These are phyloP conservation scores for Carapus acus DNA, from an alignment of 2,797 vertebrate genomes.

Conservation along the genomic window DNA sequence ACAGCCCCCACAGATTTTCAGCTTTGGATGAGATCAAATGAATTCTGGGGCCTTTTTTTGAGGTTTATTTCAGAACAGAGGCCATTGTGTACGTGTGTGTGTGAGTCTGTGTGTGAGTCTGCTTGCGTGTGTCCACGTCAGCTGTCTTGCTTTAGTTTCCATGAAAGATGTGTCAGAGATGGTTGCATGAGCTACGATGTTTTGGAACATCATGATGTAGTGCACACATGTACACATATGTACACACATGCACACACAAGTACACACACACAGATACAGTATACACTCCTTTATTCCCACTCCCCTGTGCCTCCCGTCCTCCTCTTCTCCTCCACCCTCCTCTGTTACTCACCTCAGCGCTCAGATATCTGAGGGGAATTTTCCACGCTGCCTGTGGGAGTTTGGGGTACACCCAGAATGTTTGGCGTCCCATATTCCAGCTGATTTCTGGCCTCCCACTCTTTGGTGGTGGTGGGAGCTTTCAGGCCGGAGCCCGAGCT, in stretches of 20 bases:
- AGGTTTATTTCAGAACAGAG: slow-evolving; percentile 22
- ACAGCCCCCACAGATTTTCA: slow-evolving; percentile 19
- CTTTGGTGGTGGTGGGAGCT: background rate
- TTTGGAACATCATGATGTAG: slow-evolving; percentile 37
- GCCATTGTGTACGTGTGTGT: slow-evolving; percentile 3
- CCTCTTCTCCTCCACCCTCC: slow-evolving; percentile 9
- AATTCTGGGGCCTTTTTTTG: slow-evolving; percentile 18
- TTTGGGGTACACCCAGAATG: too few relatives aligned
- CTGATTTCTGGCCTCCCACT: too few relatives aligned
- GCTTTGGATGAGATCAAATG: slow-evolving; percentile 28
- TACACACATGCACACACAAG: background rate
- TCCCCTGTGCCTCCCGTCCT: background rate
- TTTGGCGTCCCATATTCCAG: too few relatives aligned
- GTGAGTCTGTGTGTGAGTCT: slow-evolving; percentile 31
- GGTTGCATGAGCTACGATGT: slow-evolving; percentile 31
- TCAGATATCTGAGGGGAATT: background rate
- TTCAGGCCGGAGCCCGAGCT: background rate
- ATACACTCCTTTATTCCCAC: too few relatives aligned
- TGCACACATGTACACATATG: slow-evolving; percentile 25
- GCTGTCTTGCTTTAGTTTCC: slow-evolving; percentile 36
- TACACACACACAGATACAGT: too few relatives aligned
- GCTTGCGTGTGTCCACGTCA: slow-evolving; percentile 9
- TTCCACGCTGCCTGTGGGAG: background rate
- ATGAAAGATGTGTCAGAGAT: slow-evolving; percentile 10
- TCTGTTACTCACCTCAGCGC: slow-evolving; percentile 1